These are phyloP conservation scores for Oryzias curvinotus DNA, from an alignment of 2,113 vertebrate species.

Conservation along the genomic window DNA sequence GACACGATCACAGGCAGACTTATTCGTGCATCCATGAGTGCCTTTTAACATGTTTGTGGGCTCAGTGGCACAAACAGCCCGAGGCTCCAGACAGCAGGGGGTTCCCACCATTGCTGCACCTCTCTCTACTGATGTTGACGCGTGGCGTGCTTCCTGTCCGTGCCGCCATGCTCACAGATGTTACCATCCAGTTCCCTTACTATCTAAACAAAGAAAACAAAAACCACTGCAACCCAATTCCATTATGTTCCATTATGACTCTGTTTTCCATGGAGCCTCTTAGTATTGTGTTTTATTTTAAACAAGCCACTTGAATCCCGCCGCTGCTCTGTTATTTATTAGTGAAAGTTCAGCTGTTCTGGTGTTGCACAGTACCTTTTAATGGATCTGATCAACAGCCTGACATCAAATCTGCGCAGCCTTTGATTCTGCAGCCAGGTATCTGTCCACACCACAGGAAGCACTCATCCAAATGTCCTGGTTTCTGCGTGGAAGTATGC, in stretches of 20 bases:
- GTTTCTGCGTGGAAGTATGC: background rate
- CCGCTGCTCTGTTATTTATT: slow-evolving; percentile 22
- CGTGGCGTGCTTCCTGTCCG: slow-evolving; percentile 56
- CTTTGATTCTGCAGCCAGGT: slow-evolving; percentile 64
- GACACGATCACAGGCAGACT: slow-evolving; percentile 35
- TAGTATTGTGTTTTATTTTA: slow-evolving; percentile 25
- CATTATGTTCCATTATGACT: slow-evolving; percentile 10
- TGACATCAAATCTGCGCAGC: slow-evolving; percentile 45
- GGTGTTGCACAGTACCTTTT: slow-evolving; percentile 50
- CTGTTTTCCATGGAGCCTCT: slow-evolving; percentile 16
- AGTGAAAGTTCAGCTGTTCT: slow-evolving; percentile 40
- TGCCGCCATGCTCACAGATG: slow-evolving; percentile 50
- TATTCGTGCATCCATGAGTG: slow-evolving; percentile 22
- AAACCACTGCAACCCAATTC: slow-evolving; percentile 35
- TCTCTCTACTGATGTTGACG: slow-evolving; percentile 46
- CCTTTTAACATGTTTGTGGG: slow-evolving; percentile 35
- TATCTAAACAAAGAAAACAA: slow-evolving; percentile 38
- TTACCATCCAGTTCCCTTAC: slow-evolving; percentile 13
- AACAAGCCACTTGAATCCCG: slow-evolving; percentile 8
- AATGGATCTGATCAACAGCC: slow-evolving; percentile 57
- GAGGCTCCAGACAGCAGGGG: slow-evolving; percentile 23
- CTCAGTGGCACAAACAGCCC: background rate
- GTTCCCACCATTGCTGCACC: slow-evolving; percentile 11
- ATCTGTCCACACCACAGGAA: slow-evolving; percentile 50
- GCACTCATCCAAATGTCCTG: slow-evolving; percentile 13